Conservation (phyloP, 2,888 invertebrate genomes). For the Hypsopygia costalis region DNA sequence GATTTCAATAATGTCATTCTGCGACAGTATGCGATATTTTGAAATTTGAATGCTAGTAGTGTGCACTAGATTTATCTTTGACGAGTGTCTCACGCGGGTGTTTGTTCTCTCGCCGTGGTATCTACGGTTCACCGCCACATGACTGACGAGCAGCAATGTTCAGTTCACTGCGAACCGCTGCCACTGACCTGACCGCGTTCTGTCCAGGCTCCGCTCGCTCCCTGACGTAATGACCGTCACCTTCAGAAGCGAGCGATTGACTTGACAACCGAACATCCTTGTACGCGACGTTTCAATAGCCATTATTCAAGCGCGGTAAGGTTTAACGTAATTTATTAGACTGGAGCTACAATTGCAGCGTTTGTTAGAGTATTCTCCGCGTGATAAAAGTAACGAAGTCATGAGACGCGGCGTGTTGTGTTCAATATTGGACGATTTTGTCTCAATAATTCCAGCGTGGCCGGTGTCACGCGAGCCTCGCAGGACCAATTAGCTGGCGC, state of each 20-base stretch:
- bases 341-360: conserved; percentile 13
- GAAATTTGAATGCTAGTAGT: too few species aligned
- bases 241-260: conserved; percentile 39
- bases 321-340: conserved; percentile 17
- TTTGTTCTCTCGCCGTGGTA: conserved; percentile 51
- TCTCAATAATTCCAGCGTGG: conserved; percentile 61
- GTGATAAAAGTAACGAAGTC: conserved; percentile 60
- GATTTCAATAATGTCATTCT: too few species aligned
- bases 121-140: conserved; percentile 49
- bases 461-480: conserved; percentile 69
- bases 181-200: conserved; percentile 22
- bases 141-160: conserved; percentile 47
- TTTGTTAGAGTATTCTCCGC: conserved; percentile 7
- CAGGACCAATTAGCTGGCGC: conserved; percentile 73
- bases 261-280: conserved; percentile 44
- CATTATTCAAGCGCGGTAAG: conserved; percentile 10
- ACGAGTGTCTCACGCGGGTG: conserved; percentile 52
- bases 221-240: conserved; percentile 30
- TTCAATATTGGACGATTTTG: conserved; percentile 67
- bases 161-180: conserved; percentile 54
- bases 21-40: too few species aligned
- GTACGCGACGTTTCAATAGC: conserved; percentile 14
- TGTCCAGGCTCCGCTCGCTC: too few species aligned
- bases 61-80: conserved; percentile 34
- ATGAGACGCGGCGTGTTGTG: conserved; percentile 51